Evolutionary conservation across 1,140 invertebrate species (phyloP).

Genomic region (Bombus pyrosoma): DNA sequence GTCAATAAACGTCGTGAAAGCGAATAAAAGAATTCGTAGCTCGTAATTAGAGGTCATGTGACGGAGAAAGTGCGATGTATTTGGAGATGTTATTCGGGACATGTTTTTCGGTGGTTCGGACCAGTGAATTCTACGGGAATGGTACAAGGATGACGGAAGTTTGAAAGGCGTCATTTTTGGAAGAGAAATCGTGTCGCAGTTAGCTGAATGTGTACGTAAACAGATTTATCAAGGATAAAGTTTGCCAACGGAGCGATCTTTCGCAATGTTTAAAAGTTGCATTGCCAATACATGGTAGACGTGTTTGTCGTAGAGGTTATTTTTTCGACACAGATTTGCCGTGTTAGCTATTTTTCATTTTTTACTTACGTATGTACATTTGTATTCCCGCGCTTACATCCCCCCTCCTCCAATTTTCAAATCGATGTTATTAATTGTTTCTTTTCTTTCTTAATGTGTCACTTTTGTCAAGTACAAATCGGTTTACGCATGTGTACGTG

Average conservation of each 20-base stretch:
- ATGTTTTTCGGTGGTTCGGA: neutral
- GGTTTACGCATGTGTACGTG: no score
- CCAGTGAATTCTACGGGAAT: conserved; percentile 5
- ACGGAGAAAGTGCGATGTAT: conserved; percentile 1
- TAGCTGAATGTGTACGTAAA: neutral
- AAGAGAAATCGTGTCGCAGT: conserved; percentile 1
- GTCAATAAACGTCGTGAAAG: neutral
- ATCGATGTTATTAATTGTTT: neutral
- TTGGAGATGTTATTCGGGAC: neutral
- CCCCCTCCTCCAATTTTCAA: no score
- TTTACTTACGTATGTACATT: neutral
- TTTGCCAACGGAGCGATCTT: conserved; percentile 17
- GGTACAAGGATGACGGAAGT: neutral
- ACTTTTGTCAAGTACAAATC: neutral
- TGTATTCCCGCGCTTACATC: neutral
- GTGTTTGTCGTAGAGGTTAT: neutral
- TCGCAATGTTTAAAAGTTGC: conserved; percentile 7
- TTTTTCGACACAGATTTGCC: neutral
- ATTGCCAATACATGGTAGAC: neutral
- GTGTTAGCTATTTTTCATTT: neutral
- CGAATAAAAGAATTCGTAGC: neutral
- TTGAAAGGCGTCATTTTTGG: neutral
- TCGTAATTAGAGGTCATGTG: neutral
- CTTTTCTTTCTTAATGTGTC: neutral
- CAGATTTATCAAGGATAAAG: conserved; percentile 25